phyloP scores from a whole-genome alignment of 2,888 invertebrate species.

The Amaurobius ferox region DNA sequence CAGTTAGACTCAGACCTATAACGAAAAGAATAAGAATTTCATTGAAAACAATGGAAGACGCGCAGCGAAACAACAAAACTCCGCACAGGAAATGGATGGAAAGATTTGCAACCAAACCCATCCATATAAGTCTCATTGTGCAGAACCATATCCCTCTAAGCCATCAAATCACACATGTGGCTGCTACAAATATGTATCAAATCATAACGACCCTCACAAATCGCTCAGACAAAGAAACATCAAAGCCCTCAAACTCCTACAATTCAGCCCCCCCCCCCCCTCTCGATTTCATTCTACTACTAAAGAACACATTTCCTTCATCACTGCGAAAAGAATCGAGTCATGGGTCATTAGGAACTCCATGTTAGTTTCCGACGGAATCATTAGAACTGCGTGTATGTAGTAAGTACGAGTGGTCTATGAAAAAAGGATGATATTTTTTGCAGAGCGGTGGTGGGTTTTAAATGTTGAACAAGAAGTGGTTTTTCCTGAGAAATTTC shows the following conservation, averaged over 20 bases:
- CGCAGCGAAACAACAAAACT: not conserved
- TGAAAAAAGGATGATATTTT: not conserved
- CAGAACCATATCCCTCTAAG: not conserved
- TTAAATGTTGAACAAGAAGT: conserved; percentile 44
- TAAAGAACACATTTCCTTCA: conserved; percentile 7
- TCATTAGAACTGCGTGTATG: not conserved
- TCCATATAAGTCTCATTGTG: conserved; percentile 38
- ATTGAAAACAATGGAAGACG: not conserved
- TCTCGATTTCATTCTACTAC: not conserved
- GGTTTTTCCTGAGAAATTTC: conserved; percentile 43
- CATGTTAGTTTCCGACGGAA: not conserved
- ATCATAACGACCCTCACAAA: conserved; percentile 36
- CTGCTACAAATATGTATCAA: conserved; percentile 16
- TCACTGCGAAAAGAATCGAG: not conserved
- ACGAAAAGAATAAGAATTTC: too few species aligned
- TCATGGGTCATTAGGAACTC: not conserved
- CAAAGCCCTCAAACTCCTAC: not conserved
- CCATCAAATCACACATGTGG: not conserved
- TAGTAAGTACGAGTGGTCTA: not conserved
- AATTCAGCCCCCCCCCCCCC: too few species aligned
- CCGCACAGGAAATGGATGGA: not conserved
- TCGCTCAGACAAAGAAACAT: conserved; percentile 22
- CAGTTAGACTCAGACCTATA: too few species aligned
- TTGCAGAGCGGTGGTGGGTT: not conserved
- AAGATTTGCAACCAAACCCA: not conserved